Evolutionary conservation across 2,888 invertebrate species (phyloP), one percentile per base, ranked within the genome.

Genomic region (Sarcophaga subvicina): DNA sequence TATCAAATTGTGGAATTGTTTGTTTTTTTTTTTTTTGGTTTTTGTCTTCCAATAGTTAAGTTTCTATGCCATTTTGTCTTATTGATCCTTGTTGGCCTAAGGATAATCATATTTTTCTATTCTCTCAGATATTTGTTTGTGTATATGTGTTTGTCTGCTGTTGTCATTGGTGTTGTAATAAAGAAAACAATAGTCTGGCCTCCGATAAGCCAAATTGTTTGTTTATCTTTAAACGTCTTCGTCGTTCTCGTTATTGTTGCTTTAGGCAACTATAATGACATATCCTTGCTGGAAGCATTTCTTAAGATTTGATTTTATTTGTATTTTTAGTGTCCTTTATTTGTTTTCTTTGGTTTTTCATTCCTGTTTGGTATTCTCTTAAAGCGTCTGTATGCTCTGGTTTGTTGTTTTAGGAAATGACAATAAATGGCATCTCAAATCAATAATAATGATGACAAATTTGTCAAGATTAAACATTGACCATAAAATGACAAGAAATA

Each of bases 361-460:
- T 37, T 73, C 10, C 45, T 47, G 66, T 73, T 83, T 83, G 69
- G 54, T 45, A 54, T 22, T 75, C 72, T 60, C 22, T 64, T 47
- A 45, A 0, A 60, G 5, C 66, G 62, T n/a, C 72, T 72, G 69
- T 0, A 0, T 45, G 22, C 14, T 17, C 6, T 66, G n/a, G 22
- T 83, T 83, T 77, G 69, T 83, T 85, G 71, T 71, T 81, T 81
- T 71, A 75, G 81, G 79, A 84, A 82, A 87, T 84, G 79, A 84
- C 87, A 84, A 81, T 84, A 80, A 84, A 81, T 84, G 82, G 69
- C 75, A 83, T 80, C 81, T 80, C 81, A 75, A 79, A 82, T 87
- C 84, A 84, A 84, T 84, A 54, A 87, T 87, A 87, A 87, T 87
- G 87, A 87, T 84, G 87, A 87, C 84, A 87, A 87, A 87, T 87